Evolutionary conservation across 1,140 invertebrate species (phyloP).

Genomic region (Hestina assimilis): DNA sequence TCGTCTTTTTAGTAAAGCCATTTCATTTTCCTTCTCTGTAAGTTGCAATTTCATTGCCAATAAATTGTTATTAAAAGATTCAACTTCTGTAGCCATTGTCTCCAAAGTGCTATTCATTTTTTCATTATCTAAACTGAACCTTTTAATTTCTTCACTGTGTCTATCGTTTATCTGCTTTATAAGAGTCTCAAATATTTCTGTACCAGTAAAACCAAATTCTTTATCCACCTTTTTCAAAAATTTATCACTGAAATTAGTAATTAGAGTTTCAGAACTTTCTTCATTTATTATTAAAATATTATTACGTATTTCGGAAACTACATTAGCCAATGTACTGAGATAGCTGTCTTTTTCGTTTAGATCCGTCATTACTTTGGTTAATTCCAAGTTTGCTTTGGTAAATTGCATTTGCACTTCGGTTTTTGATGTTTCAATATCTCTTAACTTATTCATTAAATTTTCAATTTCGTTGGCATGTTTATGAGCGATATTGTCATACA

Average conservation of each 20-base stretch:
- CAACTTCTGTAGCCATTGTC: constrained; percentile 34
- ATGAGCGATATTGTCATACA: constrained; percentile 47
- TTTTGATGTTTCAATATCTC: constrained; percentile 53
- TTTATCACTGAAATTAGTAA: constrained; percentile 45
- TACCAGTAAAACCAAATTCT: constrained; percentile 42
- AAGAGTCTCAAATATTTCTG: constrained; percentile 42
- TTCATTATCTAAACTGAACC: constrained; percentile 36
- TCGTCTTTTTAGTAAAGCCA: constrained; percentile 46
- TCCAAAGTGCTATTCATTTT: constrained; percentile 38
- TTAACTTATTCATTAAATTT: constrained; percentile 59
- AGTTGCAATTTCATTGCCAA: constrained; percentile 41
- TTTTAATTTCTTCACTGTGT: constrained; percentile 31
- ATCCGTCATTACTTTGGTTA: constrained; percentile 20
- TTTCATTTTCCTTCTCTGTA: constrained; percentile 50
- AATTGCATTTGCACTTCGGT: constrained; percentile 39
- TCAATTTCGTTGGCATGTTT: constrained; percentile 59
- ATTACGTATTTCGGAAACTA: constrained; percentile 27
- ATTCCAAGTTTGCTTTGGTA: constrained; percentile 29
- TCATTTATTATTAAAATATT: constrained; percentile 22
- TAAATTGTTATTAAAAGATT: constrained; percentile 35
- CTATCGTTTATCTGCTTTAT: constrained; percentile 27
- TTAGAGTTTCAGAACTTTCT: constrained; percentile 17
- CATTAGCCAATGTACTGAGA: constrained; percentile 30
- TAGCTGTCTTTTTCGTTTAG: constrained; percentile 39
- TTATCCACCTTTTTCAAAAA: constrained; percentile 48